These are phyloP conservation scores for Chamaetylas fuelleborni DNA, from an alignment of 2,113 vertebrate genomes.

Conservation along the genomic window DNA sequence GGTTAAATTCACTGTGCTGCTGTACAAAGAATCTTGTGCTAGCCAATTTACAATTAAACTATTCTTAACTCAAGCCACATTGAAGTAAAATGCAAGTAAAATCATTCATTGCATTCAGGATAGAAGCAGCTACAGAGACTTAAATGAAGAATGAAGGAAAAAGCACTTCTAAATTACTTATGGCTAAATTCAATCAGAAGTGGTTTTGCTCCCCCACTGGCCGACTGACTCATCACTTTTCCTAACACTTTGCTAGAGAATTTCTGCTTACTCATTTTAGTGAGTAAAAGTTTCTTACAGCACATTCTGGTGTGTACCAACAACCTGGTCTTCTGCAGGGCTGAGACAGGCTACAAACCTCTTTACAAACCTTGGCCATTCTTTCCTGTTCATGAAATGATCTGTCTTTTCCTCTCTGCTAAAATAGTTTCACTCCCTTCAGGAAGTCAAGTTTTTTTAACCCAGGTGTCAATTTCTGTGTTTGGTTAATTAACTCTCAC, in stretches of 20 bases:
- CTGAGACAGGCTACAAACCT: not conserved
- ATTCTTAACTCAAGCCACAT: not conserved
- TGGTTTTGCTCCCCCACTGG: not conserved
- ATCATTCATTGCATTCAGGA: not conserved
- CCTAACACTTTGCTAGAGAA: not conserved
- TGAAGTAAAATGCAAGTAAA: not conserved
- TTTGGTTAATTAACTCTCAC: not conserved
- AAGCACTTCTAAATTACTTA: not conserved
- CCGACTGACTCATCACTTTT: not conserved
- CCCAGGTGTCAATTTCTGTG: not conserved
- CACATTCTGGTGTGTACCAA: not conserved
- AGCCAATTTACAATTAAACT: not conserved
- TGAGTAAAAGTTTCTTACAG: not conserved
- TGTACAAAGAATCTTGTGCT: not conserved
- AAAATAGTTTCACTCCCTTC: not conserved
- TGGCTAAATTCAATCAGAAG: not conserved
- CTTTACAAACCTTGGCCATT: not conserved
- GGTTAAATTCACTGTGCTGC: not conserved
- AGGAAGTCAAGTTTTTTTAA: not conserved
- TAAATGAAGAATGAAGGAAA: not conserved
- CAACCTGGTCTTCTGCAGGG: not conserved
- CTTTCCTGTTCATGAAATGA: not conserved
- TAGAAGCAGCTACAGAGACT: not conserved
- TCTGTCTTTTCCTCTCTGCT: not conserved
- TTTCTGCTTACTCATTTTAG: not conserved